Conservation (phyloP, 2,797 vertebrate genomes). For the Onychomys arenicola region DNA sequence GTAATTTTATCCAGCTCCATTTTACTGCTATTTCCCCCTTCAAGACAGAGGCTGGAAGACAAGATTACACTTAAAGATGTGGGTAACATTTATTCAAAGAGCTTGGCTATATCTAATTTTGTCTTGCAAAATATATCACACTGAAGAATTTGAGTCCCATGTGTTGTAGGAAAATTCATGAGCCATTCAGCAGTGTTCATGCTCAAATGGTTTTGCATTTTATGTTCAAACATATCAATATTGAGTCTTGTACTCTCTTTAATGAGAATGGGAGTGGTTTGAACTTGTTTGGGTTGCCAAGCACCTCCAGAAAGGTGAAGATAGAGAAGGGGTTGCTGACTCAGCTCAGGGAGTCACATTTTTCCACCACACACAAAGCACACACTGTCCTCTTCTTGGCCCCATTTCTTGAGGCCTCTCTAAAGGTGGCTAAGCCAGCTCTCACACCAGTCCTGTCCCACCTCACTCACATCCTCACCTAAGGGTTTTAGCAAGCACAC, state of each 20-base stretch:
- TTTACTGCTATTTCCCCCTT: conserved; percentile 46
- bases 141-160: conserved; percentile 16
- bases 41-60: conserved; percentile 10
- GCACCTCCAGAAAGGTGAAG: conserved; percentile 11
- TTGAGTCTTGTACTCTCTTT: conserved; percentile 15
- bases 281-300: neutral
- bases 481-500: neutral
- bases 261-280: neutral
- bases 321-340: neutral
- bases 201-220: neutral
- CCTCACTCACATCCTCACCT: neutral
- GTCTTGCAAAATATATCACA: conserved; percentile 25
- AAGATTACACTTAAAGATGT: conserved; percentile 51
- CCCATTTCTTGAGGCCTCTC: neutral
- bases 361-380: neutral
- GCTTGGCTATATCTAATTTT: conserved; percentile 55
- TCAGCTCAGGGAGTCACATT: neutral
- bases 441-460: neutral
- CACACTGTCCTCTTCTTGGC: neutral
- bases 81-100: conserved; percentile 43
- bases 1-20: conserved; percentile 65
- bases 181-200: conserved; percentile 1
- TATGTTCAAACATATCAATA: neutral
- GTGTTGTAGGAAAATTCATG: neutral
- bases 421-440: neutral